Evolutionary conservation across 2,888 invertebrate genomes (phyloP).

Genomic region (Idaea biselata): DNA sequence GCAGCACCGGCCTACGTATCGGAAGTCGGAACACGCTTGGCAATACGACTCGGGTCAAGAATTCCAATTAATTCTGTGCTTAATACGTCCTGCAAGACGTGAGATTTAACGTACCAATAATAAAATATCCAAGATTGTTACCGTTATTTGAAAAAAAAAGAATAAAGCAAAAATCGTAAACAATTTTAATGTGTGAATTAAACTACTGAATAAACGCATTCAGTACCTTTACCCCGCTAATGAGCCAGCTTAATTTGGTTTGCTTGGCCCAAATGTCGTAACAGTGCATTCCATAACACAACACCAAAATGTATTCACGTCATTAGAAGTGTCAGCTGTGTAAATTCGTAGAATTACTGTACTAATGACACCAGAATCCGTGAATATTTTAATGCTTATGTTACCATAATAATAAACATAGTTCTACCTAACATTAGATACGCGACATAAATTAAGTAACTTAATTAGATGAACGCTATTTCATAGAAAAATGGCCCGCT

Average conservation of each 20-base stretch:
- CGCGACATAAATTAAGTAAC: slow-evolving; percentile 1
- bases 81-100: too few relatives aligned
- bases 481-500: slow-evolving; percentile 1
- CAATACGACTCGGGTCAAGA: too few relatives aligned
- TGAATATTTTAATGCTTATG: slow-evolving; percentile 32
- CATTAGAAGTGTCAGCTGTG: slow-evolving; percentile 50
- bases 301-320: slow-evolving; percentile 44
- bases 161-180: not conserved
- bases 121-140: not conserved
- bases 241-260: slow-evolving; percentile 46
- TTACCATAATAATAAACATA: slow-evolving; percentile 14
- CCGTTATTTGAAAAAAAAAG: not conserved
- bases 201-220: slow-evolving; percentile 25
- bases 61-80: too few relatives aligned
- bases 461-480: not conserved
- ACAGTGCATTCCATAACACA: slow-evolving; percentile 48
- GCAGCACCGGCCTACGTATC: too few relatives aligned
- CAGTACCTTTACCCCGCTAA: slow-evolving; percentile 35
- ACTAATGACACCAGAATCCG: slow-evolving; percentile 37
- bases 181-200: slow-evolving; percentile 4
- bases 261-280: slow-evolving; percentile 43
- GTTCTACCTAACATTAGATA: slow-evolving; percentile 20
- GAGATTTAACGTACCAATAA: too few relatives aligned
- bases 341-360: slow-evolving; percentile 47
- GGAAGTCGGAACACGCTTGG: too few relatives aligned